Conservation (phyloP, 1,140 invertebrate genomes). For the Camponotus floridanus region DNA sequence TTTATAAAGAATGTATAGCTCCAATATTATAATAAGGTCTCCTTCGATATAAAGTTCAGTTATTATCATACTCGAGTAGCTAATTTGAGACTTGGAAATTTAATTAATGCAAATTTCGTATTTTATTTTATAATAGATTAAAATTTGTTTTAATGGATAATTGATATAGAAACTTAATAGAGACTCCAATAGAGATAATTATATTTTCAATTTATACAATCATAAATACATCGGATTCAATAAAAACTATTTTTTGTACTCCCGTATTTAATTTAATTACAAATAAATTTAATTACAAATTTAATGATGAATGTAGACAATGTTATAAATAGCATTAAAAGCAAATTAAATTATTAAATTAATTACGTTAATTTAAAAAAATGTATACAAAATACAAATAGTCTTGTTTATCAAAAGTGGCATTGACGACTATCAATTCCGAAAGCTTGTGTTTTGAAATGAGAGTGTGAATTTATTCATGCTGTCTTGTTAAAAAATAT, state of each 20-base stretch:
- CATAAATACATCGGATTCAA: neutral
- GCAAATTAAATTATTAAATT: neutral
- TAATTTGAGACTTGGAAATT: neutral
- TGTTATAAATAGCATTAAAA: neutral
- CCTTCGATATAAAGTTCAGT: neutral
- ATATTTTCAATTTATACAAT: neutral
- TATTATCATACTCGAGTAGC: neutral
- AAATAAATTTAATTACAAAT: conserved; percentile 12
- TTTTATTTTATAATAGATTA: conserved; percentile 2
- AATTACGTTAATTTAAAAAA: conserved; percentile 20
- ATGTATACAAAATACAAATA: neutral
- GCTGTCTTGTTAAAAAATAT: conserved; percentile 30
- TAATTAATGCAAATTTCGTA: neutral
- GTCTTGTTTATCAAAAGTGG: neutral
- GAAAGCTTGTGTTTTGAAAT: conserved; percentile 11
- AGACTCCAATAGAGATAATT: neutral
- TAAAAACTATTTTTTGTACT: neutral
- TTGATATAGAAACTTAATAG: neutral
- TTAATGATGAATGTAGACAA: neutral
- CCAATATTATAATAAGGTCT: neutral
- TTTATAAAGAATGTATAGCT: neutral
- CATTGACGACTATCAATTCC: neutral
- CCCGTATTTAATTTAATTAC: neutral
- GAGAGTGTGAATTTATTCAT: conserved; percentile 4
- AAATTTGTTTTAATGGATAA: no score